phyloP scores from a whole-genome alignment of 2,888 invertebrate genomes.

The Netelia melanura region DNA sequence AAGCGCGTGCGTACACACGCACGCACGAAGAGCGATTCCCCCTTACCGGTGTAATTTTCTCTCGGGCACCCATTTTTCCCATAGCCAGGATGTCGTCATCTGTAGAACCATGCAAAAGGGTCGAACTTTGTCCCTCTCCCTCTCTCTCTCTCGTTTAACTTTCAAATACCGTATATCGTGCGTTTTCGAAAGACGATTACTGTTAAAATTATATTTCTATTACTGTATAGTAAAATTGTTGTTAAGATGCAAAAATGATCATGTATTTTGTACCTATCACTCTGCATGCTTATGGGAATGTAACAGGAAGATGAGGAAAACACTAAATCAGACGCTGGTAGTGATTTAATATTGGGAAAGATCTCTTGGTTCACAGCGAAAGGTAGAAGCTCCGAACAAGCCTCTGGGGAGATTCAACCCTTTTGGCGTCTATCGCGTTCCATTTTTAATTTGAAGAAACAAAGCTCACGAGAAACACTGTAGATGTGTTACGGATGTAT shows the following conservation, averaged over 20 bases:
- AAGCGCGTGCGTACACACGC: too few relatives aligned
- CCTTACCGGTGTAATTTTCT: slow-evolving; percentile 21
- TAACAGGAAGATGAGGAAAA: neutral
- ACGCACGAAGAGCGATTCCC: neutral
- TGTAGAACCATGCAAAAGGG: slow-evolving; percentile 47
- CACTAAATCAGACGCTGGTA: slow-evolving; percentile 2
- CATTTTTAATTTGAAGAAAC: slow-evolving; percentile 34
- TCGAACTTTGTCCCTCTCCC: slow-evolving; percentile 26
- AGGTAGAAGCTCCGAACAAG: slow-evolving; percentile 22
- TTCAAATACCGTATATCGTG: slow-evolving; percentile 45
- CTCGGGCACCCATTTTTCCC: slow-evolving; percentile 38
- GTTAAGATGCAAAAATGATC: neutral
- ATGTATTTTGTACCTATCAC: neutral
- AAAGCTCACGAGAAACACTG: slow-evolving; percentile 47
- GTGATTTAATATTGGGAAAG: slow-evolving; percentile 35
- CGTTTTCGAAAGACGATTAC: slow-evolving; percentile 40
- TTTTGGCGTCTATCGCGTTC: slow-evolving; percentile 19
- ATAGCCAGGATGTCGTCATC: slow-evolving; percentile 56
- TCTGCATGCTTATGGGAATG: neutral
- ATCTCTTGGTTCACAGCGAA: slow-evolving; percentile 34
- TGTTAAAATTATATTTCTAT: slow-evolving; percentile 5
- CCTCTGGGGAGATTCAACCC: slow-evolving; percentile 36
- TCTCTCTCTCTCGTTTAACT: slow-evolving; percentile 46
- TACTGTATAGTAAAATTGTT: neutral
- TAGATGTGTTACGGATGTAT: slow-evolving; percentile 52